A percentile compares a stretch with the other conserved stretches of the same genome.
Evolutionary conservation across 2,113 vertebrate species (phyloP).

Genomic region (Chlamydotis undulata): DNA sequence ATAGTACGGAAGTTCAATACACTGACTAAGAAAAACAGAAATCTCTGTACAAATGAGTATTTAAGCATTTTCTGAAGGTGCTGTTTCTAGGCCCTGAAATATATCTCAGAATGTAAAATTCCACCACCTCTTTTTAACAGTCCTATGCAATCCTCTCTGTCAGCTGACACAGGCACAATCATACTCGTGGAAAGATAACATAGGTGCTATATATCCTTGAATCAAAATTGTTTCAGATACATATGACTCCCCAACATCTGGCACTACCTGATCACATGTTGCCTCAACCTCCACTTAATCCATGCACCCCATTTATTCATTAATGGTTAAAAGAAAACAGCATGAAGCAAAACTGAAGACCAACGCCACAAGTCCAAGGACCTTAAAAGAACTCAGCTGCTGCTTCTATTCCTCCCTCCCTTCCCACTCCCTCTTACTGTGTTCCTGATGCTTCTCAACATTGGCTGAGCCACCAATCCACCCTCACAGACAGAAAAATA

Average conservation of each 20-base stretch:
- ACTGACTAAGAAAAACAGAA: neutral
- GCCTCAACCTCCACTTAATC: neutral
- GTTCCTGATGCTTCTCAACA: neutral
- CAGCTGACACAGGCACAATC: neutral
- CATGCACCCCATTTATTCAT: neutral
- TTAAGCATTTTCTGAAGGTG: neutral
- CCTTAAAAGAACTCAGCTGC: neutral
- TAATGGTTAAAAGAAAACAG: neutral
- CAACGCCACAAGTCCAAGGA: neutral
- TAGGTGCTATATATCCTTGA: neutral
- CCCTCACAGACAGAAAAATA: neutral
- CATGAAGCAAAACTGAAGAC: neutral
- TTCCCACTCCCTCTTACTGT: accelerated
- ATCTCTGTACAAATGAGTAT: neutral
- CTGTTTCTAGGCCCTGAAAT: neutral
- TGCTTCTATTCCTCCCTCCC: neutral
- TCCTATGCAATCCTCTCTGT: neutral
- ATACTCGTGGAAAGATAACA: neutral
- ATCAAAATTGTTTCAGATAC: neutral
- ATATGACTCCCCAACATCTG: neutral
- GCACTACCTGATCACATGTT: neutral
- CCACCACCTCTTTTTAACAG: neutral
- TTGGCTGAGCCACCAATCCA: neutral
- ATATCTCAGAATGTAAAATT: neutral
- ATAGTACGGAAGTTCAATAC: neutral